Conservation (phyloP, 2,113 vertebrate species). For the Centropristis striata region DNA sequence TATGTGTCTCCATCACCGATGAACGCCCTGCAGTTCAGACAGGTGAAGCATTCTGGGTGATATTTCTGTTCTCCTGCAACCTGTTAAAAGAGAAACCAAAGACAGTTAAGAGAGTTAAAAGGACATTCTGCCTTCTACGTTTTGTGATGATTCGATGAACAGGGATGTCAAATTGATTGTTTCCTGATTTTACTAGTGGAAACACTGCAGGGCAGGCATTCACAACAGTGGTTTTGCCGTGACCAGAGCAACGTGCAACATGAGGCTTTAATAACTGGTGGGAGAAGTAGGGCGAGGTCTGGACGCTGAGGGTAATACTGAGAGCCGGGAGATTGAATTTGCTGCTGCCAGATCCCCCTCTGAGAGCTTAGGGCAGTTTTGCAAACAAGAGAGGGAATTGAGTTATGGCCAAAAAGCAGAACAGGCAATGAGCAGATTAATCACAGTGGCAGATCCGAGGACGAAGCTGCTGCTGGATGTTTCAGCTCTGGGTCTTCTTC, state of each 20-base stretch:
- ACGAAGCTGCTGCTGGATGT: conserved; percentile 13
- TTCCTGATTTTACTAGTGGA: background rate
- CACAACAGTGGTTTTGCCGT: conserved; percentile 7
- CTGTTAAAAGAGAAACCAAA: conserved; percentile 68
- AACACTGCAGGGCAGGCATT: conserved; percentile 3
- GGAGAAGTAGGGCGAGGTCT: conserved; percentile 57
- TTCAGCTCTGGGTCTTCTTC: conserved; percentile 14
- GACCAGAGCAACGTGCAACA: conserved; percentile 15
- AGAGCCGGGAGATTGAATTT: conserved; percentile 57
- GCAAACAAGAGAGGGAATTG: conserved; percentile 66
- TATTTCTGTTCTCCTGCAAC: conserved; percentile 98
- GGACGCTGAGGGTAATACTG: conserved; percentile 35
- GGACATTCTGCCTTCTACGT: background rate
- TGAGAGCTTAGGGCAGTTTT: conserved; percentile 62
- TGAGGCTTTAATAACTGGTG: conserved; percentile 31
- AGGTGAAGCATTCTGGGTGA: conserved; percentile 98
- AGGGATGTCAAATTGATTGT: conserved; percentile 1
- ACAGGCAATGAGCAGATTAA: conserved; percentile 59
- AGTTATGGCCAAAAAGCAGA: conserved; percentile 65
- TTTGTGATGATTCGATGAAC: background rate
- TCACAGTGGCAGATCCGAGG: conserved; percentile 54
- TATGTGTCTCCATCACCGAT: conserved; percentile 98
- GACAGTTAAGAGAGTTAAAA: background rate
- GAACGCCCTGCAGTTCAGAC: conserved; percentile 91
- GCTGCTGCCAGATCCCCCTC: conserved; percentile 63